These are phyloP conservation scores for Daboia siamensis DNA, from an alignment of 2,113 vertebrate genomes.

Conservation along the genomic window DNA sequence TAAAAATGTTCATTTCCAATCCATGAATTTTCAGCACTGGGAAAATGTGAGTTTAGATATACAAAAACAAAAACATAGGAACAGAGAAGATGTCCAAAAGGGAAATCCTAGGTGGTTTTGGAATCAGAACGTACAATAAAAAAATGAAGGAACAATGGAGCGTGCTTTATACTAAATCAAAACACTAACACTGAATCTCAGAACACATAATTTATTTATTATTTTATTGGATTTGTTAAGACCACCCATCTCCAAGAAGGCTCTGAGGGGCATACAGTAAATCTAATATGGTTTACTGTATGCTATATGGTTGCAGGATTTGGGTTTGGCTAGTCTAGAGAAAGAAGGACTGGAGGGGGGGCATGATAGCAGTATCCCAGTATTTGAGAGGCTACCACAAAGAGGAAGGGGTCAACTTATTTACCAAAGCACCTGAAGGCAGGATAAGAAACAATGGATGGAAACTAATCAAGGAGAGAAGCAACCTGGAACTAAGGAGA, in stretches of 20 bases:
- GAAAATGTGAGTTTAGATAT: no score
- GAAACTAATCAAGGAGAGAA: no score
- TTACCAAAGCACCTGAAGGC: no score
- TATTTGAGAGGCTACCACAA: no score
- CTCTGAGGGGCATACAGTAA: background rate
- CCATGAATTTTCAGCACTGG: background rate
- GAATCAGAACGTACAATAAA: background rate
- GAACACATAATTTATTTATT: background rate
- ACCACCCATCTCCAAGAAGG: background rate
- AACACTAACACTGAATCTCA: background rate
- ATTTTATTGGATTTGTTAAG: background rate
- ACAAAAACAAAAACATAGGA: background rate
- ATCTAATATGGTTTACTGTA: background rate
- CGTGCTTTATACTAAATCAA: background rate
- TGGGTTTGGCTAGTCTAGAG: no score
- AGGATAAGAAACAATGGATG: no score
- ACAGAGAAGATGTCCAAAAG: background rate
- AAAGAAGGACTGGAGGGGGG: no score
- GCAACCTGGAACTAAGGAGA: no score
- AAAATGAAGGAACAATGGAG: no score
- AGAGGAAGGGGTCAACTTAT: no score
- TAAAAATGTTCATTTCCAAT: background rate
- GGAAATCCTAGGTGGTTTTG: background rate
- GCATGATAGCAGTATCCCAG: no score
- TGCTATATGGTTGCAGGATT: no score